Percentiles rank a stretch among this genome's conserved stretches.
phyloP scores from a whole-genome alignment of 2,888 invertebrate genomes.

The Sepiola atlantica region DNA sequence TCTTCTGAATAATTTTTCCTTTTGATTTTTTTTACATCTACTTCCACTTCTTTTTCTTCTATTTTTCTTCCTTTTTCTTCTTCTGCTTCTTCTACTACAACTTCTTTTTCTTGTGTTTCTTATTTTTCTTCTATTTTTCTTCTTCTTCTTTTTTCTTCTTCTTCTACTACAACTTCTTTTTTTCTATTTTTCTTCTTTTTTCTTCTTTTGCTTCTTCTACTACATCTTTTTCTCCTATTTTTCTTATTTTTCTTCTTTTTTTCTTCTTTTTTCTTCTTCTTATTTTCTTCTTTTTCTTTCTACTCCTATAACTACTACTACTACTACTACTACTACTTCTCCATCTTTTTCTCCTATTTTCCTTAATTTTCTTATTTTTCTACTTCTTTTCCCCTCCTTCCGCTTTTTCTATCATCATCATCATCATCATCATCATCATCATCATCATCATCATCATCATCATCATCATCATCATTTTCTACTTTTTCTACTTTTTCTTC shows the following conservation, averaged over 20 bases:
- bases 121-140: background rate
- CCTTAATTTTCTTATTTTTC: too few species aligned
- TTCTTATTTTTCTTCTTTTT: background rate
- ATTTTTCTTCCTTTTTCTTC: background rate
- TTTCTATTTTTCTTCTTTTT: background rate
- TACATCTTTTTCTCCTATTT: background rate
- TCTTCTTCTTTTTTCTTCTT: too few species aligned
- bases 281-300: too few species aligned
- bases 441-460: too few species aligned
- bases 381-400: too few species aligned
- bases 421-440: too few species aligned
- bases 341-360: background rate
- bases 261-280: background rate
- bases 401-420: too few species aligned
- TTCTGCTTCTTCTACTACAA: background rate
- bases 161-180: background rate
- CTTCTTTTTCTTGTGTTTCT: background rate
- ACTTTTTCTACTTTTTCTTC: background rate
- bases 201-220: too few species aligned
- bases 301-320: too few species aligned
- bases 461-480: too few species aligned
- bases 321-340: background rate
- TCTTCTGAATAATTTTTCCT: background rate
- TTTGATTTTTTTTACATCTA: background rate
- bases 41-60: background rate